Percentiles rank a stretch among this genome's conserved stretches.
Conservation (phyloP, 92 coral and sea anemone species). For the Blastomussa wellsi region DNA sequence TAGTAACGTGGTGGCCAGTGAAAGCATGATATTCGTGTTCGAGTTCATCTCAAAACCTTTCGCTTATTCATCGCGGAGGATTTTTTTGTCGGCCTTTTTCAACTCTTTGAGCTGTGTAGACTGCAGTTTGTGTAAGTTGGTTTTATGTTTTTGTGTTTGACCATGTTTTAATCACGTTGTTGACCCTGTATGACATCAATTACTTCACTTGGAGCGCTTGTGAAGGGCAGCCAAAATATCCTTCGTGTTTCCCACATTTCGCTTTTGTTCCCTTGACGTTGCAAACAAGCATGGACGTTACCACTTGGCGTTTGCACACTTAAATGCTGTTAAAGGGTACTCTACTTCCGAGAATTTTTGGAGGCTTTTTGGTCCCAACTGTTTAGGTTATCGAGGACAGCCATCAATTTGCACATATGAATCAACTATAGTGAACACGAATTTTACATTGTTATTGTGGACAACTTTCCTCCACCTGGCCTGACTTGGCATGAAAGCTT, state of each 20-base stretch:
- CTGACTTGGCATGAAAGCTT: slow-evolving; percentile 74
- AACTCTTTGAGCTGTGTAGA: slow-evolving; percentile 75
- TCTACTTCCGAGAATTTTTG: slow-evolving; percentile 51
- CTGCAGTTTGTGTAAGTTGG: slow-evolving; percentile 95
- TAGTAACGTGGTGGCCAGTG: slow-evolving; percentile 99
- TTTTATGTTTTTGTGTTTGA: slow-evolving; percentile 90
- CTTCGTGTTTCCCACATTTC: slow-evolving; percentile 87
- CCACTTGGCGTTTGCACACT: slow-evolving; percentile 66
- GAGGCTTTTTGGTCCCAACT: slow-evolving; percentile 70
- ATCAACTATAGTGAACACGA: slow-evolving; percentile 84
- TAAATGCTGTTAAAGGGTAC: slow-evolving; percentile 56
- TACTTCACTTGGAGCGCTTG: slow-evolving; percentile 94
- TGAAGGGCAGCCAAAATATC: slow-evolving; percentile 92
- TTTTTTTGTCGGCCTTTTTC: slow-evolving; percentile 74
- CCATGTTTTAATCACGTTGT: slow-evolving; percentile 91
- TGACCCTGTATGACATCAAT: slow-evolving; percentile 96
- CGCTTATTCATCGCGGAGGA: slow-evolving; percentile 93
- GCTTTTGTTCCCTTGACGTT: slow-evolving; percentile 96
- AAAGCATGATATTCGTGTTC: slow-evolving; percentile 99
- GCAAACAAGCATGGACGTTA: slow-evolving; percentile 84
- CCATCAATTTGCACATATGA: slow-evolving; percentile 99
- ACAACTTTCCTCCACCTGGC: slow-evolving; percentile 74
- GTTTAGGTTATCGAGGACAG: slow-evolving; percentile 94
- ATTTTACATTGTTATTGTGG: slow-evolving; percentile 72
- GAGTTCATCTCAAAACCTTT: slow-evolving; percentile 90